Conservation (phyloP, 2,888 invertebrate species). For the Thalpophila matura region DNA sequence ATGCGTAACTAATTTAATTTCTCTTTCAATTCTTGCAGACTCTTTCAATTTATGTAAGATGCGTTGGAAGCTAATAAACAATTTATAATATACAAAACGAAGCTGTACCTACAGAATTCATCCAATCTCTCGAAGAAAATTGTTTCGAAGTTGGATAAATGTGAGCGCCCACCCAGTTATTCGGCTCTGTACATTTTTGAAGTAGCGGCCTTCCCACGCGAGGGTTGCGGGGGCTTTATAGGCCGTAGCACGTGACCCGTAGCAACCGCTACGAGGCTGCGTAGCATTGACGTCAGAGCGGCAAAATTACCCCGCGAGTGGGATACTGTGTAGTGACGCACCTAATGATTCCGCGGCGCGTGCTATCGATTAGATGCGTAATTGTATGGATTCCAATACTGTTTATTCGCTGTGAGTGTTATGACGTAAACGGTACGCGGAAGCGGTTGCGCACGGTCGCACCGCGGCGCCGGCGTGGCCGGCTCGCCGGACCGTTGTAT, state of each 20-base stretch:
- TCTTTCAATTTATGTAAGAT: slow-evolving; percentile 58
- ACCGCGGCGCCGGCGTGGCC: slow-evolving; percentile 64
- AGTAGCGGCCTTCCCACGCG: slow-evolving; percentile 71
- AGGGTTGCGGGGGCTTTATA: slow-evolving; percentile 62
- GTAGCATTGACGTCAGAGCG: slow-evolving; percentile 81
- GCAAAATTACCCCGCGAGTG: slow-evolving; percentile 66
- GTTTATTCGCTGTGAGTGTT: slow-evolving; percentile 48
- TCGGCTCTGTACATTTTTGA: slow-evolving; percentile 68
- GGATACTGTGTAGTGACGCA: slow-evolving; percentile 66
- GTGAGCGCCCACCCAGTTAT: slow-evolving; percentile 66
- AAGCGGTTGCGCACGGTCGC: slow-evolving; percentile 83
- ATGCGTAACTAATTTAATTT: slow-evolving; percentile 44
- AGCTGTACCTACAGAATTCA: slow-evolving; percentile 64
- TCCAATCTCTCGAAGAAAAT: slow-evolving; percentile 61
- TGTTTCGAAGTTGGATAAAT: slow-evolving; percentile 67
- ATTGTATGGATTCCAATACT: slow-evolving; percentile 62
- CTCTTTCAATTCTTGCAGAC: slow-evolving; percentile 28
- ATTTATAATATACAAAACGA: slow-evolving; percentile 59
- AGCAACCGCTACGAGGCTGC: slow-evolving; percentile 67
- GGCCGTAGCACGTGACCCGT: slow-evolving; percentile 74
- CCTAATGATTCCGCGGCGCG: slow-evolving; percentile 63
- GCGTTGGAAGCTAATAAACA: slow-evolving; percentile 58
- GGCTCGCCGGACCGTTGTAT: slow-evolving; percentile 67
- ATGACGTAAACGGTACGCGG: slow-evolving; percentile 80
- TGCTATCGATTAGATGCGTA: slow-evolving; percentile 70